Base-by-base conservation (phyloP, 2,888 invertebrate species). In the Zaprionus lineosus region DNA sequence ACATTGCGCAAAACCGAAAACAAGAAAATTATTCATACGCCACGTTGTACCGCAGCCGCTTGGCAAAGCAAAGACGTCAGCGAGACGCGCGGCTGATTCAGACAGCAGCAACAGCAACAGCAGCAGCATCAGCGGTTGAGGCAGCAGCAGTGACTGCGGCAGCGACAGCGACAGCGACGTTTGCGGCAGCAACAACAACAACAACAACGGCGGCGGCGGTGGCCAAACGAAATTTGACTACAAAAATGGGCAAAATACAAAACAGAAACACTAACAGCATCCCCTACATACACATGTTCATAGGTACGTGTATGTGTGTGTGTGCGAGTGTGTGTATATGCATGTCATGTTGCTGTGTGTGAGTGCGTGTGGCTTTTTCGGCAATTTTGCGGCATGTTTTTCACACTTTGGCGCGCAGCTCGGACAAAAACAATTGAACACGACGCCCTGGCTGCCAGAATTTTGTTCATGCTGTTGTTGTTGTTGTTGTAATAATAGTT, bases 161-260 rank as follows among this genome's bases (percentile, higher is more conserved):
- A 37, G 33, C 43, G 60, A 78, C 68, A 70, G 74, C 81, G 77
- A 72, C 77, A 77, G 72, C 59, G 58, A 26, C 53, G 65, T 53
- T 55, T n/a, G n/a, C 53, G 57, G 57, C 77, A 65, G 55, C 61
- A 70, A 52, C 59, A 29, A 37, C 37, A 63, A 5, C 19, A 3
- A 5, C 3, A 5, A 3, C 33, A 12, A 7, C 14, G 34, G 14
- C 15, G n/a, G 3, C 37, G n/a, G 12, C 12, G 19, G 5, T 5
- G 19, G 3, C 36, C 6, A 15, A 12, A 65, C 61, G 79, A 79
- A 82, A 74, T 79, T 78, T 79, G 76, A 83, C 76, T 78, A 83
- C 78, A 83, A 78, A 78, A 78, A 78, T 78, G 78, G 78, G 74
- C 78, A 78, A 78, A 78, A 78, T 78, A 67, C 79, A 71, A 82